Evolutionary conservation across 2,888 invertebrate genomes (phyloP).

Genomic region (Sinhomidia bicolor): DNA sequence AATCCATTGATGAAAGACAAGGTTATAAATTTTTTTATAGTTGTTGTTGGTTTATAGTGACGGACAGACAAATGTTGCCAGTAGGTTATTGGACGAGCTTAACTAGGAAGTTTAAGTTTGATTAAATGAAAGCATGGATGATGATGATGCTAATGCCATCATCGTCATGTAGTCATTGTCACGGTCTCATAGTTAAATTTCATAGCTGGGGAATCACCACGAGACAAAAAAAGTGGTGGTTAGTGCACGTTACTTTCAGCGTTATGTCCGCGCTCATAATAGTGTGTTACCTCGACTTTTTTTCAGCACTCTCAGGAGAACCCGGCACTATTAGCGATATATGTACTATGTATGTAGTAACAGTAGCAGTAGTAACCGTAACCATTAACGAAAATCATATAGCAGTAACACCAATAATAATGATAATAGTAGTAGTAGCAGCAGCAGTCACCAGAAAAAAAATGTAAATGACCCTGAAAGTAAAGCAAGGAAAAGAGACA

Average conservation of each 20-base stretch:
- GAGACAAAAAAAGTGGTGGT: neutral
- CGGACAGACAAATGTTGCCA: neutral
- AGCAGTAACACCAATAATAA: neutral
- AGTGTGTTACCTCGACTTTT: neutral
- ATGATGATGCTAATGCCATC: neutral
- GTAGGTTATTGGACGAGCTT: conserved; percentile 3
- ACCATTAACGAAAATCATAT: conserved; percentile 24
- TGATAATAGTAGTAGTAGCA: conserved; percentile 12
- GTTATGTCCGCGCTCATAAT: too few species aligned
- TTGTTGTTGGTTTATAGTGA: neutral
- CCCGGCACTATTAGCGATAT: neutral
- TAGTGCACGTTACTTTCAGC: too few species aligned
- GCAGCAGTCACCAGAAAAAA: neutral
- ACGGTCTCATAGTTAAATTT: neutral
- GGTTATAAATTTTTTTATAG: neutral
- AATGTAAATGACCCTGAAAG: conserved; percentile 58
- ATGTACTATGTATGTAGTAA: neutral
- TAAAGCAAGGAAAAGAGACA: conserved; percentile 2
- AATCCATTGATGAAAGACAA: neutral
- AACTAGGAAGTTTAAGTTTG: conserved; percentile 47
- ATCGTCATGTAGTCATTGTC: too few species aligned
- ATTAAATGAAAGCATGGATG: neutral
- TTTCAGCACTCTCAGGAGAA: neutral
- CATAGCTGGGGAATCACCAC: neutral
- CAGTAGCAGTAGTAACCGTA: neutral